Conservation (phyloP, 2,888 invertebrate genomes). For the Meandrusa payeni region DNA sequence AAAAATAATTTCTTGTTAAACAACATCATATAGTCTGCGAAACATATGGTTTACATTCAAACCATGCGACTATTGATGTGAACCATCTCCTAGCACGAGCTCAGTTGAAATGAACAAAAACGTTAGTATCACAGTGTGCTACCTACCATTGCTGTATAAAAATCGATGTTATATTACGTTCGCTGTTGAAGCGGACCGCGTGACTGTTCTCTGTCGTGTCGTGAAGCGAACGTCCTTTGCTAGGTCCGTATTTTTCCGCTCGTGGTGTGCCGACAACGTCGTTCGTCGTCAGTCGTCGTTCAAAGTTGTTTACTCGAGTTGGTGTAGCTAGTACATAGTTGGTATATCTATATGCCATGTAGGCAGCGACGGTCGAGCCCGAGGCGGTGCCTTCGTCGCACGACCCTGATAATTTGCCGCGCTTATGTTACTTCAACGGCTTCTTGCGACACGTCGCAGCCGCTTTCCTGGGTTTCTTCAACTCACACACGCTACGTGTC, state of each 20-base stretch:
- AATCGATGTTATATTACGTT: background rate
- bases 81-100: too few species aligned
- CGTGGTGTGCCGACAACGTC: slow-evolving; percentile 46
- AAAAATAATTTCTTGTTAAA: too few species aligned
- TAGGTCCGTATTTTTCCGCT: slow-evolving; percentile 62
- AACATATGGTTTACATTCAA: too few species aligned
- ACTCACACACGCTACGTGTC: slow-evolving; percentile 40
- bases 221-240: slow-evolving; percentile 53
- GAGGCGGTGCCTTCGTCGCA: slow-evolving; percentile 61
- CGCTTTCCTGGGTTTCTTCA: slow-evolving; percentile 64
- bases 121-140: too few species aligned
- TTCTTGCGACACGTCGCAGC: slow-evolving; percentile 70
- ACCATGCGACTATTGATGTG: too few species aligned
- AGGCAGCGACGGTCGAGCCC: slow-evolving; percentile 60
- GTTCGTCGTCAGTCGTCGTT: too few species aligned
- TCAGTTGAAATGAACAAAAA: too few species aligned
- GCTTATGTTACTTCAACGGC: slow-evolving; percentile 79
- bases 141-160: too few species aligned
- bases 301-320: slow-evolving; percentile 51
- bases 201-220: slow-evolving; percentile 41
- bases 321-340: slow-evolving; percentile 41
- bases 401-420: slow-evolving; percentile 79
- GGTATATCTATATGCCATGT: slow-evolving; percentile 44
- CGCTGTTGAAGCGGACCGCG: slow-evolving; percentile 46
- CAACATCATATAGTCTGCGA: too few species aligned